These are phyloP conservation scores for Lycia hirtaria DNA, from an alignment of 2,888 invertebrate species.

Conservation along the genomic window DNA sequence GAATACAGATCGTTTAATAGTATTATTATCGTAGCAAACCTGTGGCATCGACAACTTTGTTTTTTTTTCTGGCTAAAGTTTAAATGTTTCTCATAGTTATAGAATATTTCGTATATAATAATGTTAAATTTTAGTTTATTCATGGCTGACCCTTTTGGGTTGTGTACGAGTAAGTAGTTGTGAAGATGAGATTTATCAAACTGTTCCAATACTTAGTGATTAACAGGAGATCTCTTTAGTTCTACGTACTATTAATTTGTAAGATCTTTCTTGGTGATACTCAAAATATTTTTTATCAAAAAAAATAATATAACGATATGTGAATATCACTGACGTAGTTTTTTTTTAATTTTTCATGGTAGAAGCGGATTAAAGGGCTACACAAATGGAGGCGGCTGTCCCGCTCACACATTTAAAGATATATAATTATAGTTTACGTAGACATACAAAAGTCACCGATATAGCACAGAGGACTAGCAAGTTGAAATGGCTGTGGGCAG, in stretches of 20 bases:
- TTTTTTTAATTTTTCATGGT: constrained; percentile 7
- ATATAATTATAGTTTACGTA: too few relatives aligned
- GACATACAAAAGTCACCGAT: too few relatives aligned
- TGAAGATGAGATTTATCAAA: constrained; percentile 1
- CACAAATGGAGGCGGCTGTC: too few relatives aligned
- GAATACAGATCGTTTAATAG: too few relatives aligned
- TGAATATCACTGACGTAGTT: constrained; percentile 13
- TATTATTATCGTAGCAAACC: too few relatives aligned
- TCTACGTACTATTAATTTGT: constrained; percentile 37
- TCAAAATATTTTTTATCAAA: constrained; percentile 37
- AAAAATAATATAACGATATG: constrained; percentile 36
- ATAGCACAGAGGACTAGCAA: too few relatives aligned
- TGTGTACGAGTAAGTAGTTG: background rate
- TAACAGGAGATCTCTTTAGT: constrained; percentile 40
- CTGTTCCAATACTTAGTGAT: constrained; percentile 30
- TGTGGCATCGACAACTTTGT: background rate
- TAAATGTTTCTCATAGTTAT: background rate
- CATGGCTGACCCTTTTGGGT: constrained; percentile 20
- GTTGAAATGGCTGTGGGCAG: too few relatives aligned
- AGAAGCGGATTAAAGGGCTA: too few relatives aligned
- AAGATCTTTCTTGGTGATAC: constrained; percentile 43
- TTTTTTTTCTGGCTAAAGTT: background rate
- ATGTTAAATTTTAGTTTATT: constrained; percentile 28
- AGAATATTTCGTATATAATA: background rate
- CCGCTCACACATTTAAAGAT: too few relatives aligned